phyloP scores from a whole-genome alignment of 2,888 invertebrate species.

The Chaetoderma sp. region DNA sequence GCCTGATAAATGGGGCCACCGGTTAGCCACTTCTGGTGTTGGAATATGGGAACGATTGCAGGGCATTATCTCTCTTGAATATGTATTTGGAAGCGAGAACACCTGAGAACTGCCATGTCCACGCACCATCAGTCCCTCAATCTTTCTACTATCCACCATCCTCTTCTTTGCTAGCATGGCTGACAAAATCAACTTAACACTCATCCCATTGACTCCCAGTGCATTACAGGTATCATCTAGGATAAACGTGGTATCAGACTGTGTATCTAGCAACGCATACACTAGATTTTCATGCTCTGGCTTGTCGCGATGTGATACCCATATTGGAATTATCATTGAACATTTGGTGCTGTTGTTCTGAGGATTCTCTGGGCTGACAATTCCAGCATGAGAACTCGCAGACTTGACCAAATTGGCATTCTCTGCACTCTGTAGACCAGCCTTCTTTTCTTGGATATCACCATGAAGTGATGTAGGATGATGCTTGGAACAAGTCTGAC shows the following conservation, averaged over 20 bases:
- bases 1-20: slow-evolving; percentile 33
- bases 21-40: slow-evolving; percentile 29
- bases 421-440: too few species aligned
- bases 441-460: not conserved
- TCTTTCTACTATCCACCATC: slow-evolving; percentile 2
- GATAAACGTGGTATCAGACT: slow-evolving; percentile 39
- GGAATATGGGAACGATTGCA: slow-evolving; percentile 39
- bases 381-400: not conserved
- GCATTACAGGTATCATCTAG: slow-evolving; percentile 18
- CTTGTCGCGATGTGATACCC: slow-evolving; percentile 18
- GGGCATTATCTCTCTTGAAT: slow-evolving; percentile 32
- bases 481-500: slow-evolving; percentile 13
- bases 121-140: slow-evolving; percentile 28
- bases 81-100: slow-evolving; percentile 34
- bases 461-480: slow-evolving; percentile 25
- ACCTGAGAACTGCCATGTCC: slow-evolving; percentile 10
- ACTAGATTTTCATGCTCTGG: slow-evolving; percentile 30
- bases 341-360: slow-evolving; percentile 20
- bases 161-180: slow-evolving; percentile 28
- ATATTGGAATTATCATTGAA: slow-evolving; percentile 30
- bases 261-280: slow-evolving; percentile 41
- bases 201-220: slow-evolving; percentile 15
- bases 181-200: slow-evolving; percentile 27
- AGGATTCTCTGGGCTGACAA: not conserved
- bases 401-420: not conserved